Conservation (phyloP, 2,797 vertebrate species). For the Parambassis ranga region DNA sequence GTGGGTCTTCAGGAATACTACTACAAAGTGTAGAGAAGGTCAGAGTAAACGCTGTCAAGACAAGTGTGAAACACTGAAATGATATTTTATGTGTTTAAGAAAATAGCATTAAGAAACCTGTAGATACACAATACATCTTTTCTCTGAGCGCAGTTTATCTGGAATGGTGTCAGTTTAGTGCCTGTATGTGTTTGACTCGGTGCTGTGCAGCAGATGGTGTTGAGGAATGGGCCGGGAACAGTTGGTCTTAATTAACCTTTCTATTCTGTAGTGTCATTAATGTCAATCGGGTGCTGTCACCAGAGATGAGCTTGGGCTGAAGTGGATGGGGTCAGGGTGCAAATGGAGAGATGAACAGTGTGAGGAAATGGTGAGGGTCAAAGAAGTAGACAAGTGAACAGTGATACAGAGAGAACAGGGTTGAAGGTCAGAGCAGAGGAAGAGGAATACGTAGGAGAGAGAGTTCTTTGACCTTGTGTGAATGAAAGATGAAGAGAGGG, state of each 20-base stretch:
- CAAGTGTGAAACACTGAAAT: no score
- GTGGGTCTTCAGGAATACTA: no score
- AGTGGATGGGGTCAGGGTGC: slow-evolving; percentile 50
- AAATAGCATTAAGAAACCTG: no score
- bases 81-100: no score
- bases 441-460: background rate
- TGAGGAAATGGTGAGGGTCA: slow-evolving; percentile 33
- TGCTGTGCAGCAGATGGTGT: slow-evolving; percentile 61
- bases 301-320: slow-evolving; percentile 59
- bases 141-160: background rate
- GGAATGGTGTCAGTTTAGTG: background rate
- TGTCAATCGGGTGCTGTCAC: slow-evolving; percentile 72
- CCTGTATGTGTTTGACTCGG: slow-evolving; percentile 24
- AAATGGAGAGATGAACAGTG: slow-evolving; percentile 52
- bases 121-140: background rate
- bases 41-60: no score
- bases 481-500: slow-evolving; percentile 43
- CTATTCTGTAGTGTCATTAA: slow-evolving; percentile 68
- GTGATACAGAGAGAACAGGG: slow-evolving; percentile 21
- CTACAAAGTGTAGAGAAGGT: no score
- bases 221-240: slow-evolving; percentile 58
- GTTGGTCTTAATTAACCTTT: slow-evolving; percentile 82
- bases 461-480: slow-evolving; percentile 26
- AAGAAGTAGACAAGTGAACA: slow-evolving; percentile 48
- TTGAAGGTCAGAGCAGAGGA: slow-evolving; percentile 47